Percentiles rank a stretch among this genome's conserved stretches.
Evolutionary conservation across 2,113 vertebrate genomes (phyloP).

Genomic region (Corythoichthys intestinalis): DNA sequence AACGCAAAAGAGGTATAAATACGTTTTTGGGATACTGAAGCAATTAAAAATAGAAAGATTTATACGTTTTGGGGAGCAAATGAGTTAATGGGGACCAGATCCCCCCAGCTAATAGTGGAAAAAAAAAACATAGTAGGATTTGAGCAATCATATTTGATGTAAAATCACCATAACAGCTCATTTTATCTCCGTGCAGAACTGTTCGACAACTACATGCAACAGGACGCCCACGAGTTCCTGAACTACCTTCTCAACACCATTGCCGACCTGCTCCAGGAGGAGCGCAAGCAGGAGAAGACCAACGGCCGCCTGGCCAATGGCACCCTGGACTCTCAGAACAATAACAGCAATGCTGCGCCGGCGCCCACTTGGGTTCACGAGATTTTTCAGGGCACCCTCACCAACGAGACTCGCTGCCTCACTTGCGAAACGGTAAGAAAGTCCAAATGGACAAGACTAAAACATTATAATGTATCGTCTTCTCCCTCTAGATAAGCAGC

Average conservation of each 20-base stretch:
- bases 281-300: conserved; percentile 94
- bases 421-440: conserved; percentile 93
- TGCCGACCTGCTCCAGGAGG: conserved; percentile 94
- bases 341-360: conserved; percentile 73
- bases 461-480: too few relatives aligned
- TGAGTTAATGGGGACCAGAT: too few relatives aligned
- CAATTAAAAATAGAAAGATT: too few relatives aligned
- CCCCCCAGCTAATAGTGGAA: too few relatives aligned
- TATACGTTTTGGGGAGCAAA: too few relatives aligned
- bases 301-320: conserved; percentile 93
- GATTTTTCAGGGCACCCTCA: conserved; percentile 99
- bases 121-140: too few relatives aligned
- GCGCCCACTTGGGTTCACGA: conserved; percentile 97
- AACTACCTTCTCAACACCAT: conserved; percentile 98
- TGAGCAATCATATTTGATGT: too few relatives aligned
- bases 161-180: not conserved
- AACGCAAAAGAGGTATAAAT: too few relatives aligned
- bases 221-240: conserved; percentile 96
- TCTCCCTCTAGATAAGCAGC: conserved; percentile 87
- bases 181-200: conserved; percentile 75
- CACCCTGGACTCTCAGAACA: conserved; percentile 85
- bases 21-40: too few relatives aligned
- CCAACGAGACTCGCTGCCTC: conserved; percentile 96
- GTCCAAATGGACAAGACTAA: too few relatives aligned
- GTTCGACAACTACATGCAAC: conserved; percentile 99